Evolutionary conservation across 92 coral and sea anemone species (phyloP), one percentile per base, ranked within the genome.

Genomic region (Zoanthus sansibaricus): DNA sequence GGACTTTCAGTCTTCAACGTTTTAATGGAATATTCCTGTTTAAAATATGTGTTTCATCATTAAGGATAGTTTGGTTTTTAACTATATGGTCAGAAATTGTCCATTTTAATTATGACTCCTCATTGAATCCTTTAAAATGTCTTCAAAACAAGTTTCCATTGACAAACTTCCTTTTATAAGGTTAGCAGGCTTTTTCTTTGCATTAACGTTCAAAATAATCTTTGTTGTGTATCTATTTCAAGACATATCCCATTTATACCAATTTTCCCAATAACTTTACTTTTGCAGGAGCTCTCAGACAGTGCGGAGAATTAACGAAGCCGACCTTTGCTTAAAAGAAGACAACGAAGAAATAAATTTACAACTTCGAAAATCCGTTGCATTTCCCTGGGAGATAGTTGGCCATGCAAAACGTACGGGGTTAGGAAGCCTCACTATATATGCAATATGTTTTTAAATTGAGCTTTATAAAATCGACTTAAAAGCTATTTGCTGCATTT

Each of bases 371-470:
- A 80, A 80, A 13, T 44, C 61, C 31, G 9, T 31, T 32, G 46
- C 75, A 16, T 64, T 66, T 44, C 85, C 85, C 46, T 80, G 85
- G 85, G 75, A 80, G 44, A 74, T 72, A 42, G 75, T 80, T 45
- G 75, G 85, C 46, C 85, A 46, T 47, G 85, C 85, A 46, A 80
- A 56, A 66, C 85, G 85, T 46, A 80, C 75, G 15, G 85, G 85
- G 85, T 80, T 13, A 67, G 85, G 44, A 80, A 62, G n/a, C 20
- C 46, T 17, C 1, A 62, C 8, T 62, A 1, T 9, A 17, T 17
- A 4, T n/a, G 31, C 69, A 62, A n/a, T 62, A n/a, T 4, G 4
- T 37, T 17, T 62, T 18, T 62, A 62, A 62, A n/a, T 9, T 62
- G n/a, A 58, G 5, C 64, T 62, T 67, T 32, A 6, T 30, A 12